A percentile compares a stretch with the other conserved stretches of the same genome.
Evolutionary conservation across 2,797 vertebrate species (phyloP).

Genomic region (Anabacerthia variegaticeps): DNA sequence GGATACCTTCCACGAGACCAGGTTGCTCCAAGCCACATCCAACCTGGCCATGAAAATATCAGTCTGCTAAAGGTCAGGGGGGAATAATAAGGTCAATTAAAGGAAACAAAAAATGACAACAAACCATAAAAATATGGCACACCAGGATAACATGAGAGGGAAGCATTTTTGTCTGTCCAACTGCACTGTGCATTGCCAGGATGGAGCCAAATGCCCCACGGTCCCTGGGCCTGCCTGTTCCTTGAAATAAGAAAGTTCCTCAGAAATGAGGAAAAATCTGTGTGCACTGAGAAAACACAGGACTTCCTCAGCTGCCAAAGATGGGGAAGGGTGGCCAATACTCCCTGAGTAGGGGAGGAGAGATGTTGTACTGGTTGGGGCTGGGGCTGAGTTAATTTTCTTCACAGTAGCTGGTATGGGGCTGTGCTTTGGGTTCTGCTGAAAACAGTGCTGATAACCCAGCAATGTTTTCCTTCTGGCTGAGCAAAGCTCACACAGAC

Average conservation of each 20-base stretch:
- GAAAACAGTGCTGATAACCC: neutral
- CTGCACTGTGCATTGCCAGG: fast-evolving
- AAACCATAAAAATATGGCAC: fast-evolving
- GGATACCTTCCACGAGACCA: neutral
- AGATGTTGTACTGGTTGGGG: neutral
- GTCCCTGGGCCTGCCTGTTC: neutral
- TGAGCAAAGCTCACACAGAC: neutral
- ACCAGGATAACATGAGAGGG: neutral
- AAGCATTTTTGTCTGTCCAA: neutral
- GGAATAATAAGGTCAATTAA: neutral
- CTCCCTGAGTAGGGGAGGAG: neutral
- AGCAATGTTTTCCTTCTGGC: neutral
- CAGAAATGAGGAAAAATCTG: neutral
- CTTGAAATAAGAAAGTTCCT: neutral
- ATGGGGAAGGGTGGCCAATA: neutral
- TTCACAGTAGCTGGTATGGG: too few species aligned
- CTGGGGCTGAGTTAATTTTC: neutral
- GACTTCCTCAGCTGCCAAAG: neutral
- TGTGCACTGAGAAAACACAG: neutral
- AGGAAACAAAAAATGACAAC: neutral
- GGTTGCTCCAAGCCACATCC: neutral
- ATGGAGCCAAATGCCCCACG: neutral
- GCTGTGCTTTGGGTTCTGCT: neutral
- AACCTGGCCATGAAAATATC: neutral
- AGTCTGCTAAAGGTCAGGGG: neutral